These are phyloP conservation scores for Podabrus alpinus DNA, from an alignment of 2,888 invertebrate species.

Conservation along the genomic window DNA sequence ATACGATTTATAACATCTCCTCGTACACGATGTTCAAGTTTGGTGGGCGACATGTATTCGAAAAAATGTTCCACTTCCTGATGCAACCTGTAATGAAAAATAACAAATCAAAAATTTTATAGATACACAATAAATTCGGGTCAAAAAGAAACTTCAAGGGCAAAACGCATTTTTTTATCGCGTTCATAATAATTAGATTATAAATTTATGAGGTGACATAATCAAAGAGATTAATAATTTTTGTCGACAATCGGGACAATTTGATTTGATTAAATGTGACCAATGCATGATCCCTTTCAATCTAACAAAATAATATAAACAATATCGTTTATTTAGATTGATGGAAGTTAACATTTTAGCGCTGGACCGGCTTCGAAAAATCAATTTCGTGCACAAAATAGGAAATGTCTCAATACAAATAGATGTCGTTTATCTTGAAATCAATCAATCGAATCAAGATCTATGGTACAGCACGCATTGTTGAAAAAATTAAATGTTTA, in stretches of 20 bases:
- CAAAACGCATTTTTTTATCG: not conserved
- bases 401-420: too few species aligned
- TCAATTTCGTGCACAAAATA: too few species aligned
- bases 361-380: too few species aligned
- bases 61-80: slow-evolving; percentile 98
- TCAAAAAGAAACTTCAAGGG: not conserved
- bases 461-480: too few species aligned
- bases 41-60: slow-evolving; percentile 90
- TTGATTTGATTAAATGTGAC: not conserved
- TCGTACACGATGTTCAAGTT: slow-evolving; percentile 88
- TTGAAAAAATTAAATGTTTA: too few species aligned
- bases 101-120: not conserved
- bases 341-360: too few species aligned
- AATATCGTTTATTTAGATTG: not conserved
- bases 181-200: not conserved
- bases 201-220: not conserved
- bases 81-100: slow-evolving; percentile 72
- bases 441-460: too few species aligned
- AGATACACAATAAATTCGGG: not conserved
- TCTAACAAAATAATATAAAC: not conserved
- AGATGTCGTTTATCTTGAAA: too few species aligned
- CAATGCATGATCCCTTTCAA: not conserved
- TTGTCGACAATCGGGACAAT: not conserved
- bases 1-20: slow-evolving; percentile 88
- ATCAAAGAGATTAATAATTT: not conserved